A percentile compares a stretch with the other conserved stretches of the same genome.
phyloP scores from a whole-genome alignment of 2,113 vertebrate species.

The Glaucidium brasilianum region DNA sequence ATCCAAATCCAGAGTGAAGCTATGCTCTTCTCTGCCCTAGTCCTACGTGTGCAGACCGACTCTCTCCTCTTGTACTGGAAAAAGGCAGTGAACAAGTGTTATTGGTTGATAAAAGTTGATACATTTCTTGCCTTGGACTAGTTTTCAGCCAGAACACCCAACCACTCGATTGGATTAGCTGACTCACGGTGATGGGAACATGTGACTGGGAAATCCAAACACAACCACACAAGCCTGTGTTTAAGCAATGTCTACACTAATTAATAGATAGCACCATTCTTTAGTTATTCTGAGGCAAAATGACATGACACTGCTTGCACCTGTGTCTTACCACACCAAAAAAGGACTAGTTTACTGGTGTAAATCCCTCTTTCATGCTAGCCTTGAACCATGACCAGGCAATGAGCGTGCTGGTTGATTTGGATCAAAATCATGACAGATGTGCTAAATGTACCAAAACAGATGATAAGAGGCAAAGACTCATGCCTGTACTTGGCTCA shows the following conservation, averaged over 20 bases:
- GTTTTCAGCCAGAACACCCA: neutral
- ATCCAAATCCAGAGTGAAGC: neutral
- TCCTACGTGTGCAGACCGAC: neutral
- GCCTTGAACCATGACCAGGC: neutral
- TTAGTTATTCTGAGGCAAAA: neutral
- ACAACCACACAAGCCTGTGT: neutral
- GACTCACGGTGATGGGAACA: neutral
- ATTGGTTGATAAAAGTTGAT: neutral
- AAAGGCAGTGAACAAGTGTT: neutral
- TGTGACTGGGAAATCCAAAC: neutral
- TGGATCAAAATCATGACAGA: neutral
- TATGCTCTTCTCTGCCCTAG: rapidly evolving
- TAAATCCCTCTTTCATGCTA: neutral
- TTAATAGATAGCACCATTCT: neutral
- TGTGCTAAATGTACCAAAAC: neutral
- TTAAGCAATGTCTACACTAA: neutral
- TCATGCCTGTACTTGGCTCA: neutral
- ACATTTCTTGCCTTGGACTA: neutral
- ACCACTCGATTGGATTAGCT: neutral
- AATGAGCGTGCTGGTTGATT: neutral
- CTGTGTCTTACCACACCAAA: neutral
- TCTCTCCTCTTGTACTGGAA: neutral
- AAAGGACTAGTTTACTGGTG: neutral
- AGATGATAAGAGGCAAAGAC: neutral
- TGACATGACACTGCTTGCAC: neutral